phyloP scores from a whole-genome alignment of 2,797 vertebrate species.

The Meda fulgida region DNA sequence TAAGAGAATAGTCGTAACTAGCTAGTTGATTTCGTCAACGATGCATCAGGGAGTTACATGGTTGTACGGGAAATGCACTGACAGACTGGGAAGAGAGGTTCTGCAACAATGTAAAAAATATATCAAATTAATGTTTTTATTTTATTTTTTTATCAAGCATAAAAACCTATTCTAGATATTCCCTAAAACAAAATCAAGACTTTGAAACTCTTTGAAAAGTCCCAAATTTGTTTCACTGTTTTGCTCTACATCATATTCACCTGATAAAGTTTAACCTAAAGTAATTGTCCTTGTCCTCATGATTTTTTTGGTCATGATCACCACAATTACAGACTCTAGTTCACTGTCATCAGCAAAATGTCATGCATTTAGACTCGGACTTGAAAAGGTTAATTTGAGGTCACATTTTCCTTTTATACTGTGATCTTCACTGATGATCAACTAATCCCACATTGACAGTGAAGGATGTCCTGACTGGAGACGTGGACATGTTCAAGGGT shows the following conservation, averaged over 20 bases:
- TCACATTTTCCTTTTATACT: conserved; percentile 25
- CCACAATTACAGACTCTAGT: neutral
- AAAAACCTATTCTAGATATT: neutral
- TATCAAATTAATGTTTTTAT: neutral
- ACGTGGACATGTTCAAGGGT: conserved; percentile 70
- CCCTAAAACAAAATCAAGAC: no score
- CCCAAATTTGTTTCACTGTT: neutral
- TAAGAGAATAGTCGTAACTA: no score
- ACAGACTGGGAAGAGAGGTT: neutral
- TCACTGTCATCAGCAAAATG: neutral
- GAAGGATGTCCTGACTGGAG: conserved; percentile 52
- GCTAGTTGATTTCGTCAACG: no score
- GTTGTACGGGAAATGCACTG: no score
- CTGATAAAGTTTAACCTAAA: neutral
- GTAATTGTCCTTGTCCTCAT: neutral
- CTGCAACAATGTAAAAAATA: neutral
- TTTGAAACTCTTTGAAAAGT: neutral
- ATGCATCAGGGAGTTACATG: no score
- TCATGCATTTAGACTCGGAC: neutral
- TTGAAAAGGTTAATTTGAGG: conserved; percentile 35
- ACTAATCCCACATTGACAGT: conserved; percentile 13
- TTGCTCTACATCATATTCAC: neutral
- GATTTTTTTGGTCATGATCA: neutral
- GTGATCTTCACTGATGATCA: conserved; percentile 40
- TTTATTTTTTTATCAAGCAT: neutral